These are phyloP conservation scores for Argynnis bischoffii DNA, from an alignment of 2,888 invertebrate species.

Conservation along the genomic window DNA sequence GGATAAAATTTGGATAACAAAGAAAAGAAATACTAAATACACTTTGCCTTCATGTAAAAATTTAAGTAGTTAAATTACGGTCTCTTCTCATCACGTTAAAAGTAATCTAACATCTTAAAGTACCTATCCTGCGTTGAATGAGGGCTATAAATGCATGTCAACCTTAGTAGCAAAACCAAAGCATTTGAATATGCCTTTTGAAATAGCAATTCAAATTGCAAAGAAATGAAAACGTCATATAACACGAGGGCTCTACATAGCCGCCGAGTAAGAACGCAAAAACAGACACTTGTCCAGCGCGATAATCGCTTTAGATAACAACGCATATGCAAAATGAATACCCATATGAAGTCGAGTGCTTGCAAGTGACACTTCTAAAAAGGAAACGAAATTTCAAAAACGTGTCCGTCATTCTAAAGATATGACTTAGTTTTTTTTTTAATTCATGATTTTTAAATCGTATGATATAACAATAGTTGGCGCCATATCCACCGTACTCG, in stretches of 20 bases:
- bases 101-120: too few relatives aligned
- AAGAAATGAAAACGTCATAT: constrained; percentile 14
- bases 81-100: not conserved
- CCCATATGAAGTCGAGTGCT: constrained; percentile 33
- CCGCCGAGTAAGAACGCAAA: constrained; percentile 28
- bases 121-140: too few relatives aligned
- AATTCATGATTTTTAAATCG: not conserved
- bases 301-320: constrained; percentile 37
- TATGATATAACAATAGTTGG: constrained; percentile 4
- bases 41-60: not conserved
- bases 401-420: not conserved
- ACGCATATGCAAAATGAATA: constrained; percentile 35
- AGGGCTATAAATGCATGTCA: too few relatives aligned
- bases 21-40: not conserved
- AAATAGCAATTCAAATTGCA: not conserved
- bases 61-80: not conserved
- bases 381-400: constrained; percentile 21
- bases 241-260: constrained; percentile 7
- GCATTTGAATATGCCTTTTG: not conserved
- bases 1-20: too few relatives aligned
- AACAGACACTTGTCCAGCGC: constrained; percentile 32
- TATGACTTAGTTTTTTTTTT: not conserved
- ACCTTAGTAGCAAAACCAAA: not conserved
- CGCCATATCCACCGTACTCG: not conserved
- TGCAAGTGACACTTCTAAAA: constrained; percentile 29